A percentile compares a stretch with the other conserved stretches of the same genome.
phyloP scores from a whole-genome alignment of 2,888 invertebrate species.

The Punctoribates punctum region DNA sequence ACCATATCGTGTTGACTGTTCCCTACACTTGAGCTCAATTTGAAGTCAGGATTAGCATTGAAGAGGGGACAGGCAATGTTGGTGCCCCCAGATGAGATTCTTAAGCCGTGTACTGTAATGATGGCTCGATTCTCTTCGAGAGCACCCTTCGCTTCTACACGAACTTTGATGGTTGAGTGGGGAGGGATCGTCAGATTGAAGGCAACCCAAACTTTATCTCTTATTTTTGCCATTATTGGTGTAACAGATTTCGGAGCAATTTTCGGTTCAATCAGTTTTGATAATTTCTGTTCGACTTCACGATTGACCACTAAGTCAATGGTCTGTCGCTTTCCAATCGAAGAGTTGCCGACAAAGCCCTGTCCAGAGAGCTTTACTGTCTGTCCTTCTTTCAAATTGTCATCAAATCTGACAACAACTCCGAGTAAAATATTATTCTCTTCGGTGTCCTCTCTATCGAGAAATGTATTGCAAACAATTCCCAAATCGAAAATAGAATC shows the following conservation, averaged over 20 bases:
- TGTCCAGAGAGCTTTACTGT: slow-evolving; percentile 13
- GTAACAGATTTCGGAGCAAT: neutral
- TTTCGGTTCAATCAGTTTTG: neutral
- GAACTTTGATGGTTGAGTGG: slow-evolving; percentile 45
- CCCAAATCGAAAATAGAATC: slow-evolving; percentile 36
- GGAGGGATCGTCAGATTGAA: slow-evolving; percentile 48
- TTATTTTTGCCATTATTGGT: slow-evolving; percentile 36
- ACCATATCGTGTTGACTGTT: slow-evolving; percentile 47
- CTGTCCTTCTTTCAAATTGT: slow-evolving; percentile 14
- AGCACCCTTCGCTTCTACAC: slow-evolving; percentile 43
- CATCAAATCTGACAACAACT: slow-evolving; percentile 14
- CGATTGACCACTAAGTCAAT: neutral
- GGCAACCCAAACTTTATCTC: slow-evolving; percentile 47
- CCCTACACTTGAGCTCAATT: slow-evolving; percentile 43
- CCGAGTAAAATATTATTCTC: slow-evolving; percentile 3
- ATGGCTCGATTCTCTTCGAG: slow-evolving; percentile 45
- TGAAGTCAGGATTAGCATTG: slow-evolving; percentile 43
- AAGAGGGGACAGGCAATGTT: slow-evolving; percentile 48
- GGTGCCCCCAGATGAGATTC: slow-evolving; percentile 46
- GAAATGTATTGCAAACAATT: slow-evolving; percentile 40
- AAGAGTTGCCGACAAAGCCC: slow-evolving; percentile 6
- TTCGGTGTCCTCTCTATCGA: neutral
- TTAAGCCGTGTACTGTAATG: slow-evolving; percentile 46
- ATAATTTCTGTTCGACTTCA: neutral
- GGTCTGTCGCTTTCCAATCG: neutral